Base-by-base conservation (phyloP, 2,113 vertebrate species). In the Pithys albifrons region DNA sequence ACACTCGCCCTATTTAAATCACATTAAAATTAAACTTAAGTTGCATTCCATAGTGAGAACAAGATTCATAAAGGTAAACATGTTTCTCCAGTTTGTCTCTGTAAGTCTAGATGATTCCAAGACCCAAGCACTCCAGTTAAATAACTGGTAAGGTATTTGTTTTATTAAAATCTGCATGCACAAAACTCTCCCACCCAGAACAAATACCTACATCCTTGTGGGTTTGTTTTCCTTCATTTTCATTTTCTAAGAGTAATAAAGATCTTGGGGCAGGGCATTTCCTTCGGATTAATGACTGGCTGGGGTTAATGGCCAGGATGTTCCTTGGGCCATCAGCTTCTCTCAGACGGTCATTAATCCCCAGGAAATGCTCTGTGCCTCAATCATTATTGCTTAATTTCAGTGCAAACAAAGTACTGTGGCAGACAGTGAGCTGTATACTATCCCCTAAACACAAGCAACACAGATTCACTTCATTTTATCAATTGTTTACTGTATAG, bases 401-500 rank as follows among this genome's bases (percentile, higher is more conserved):
- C 96, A 97, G 66, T 66, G 95, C 97, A 97, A 98, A 96, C 96
- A 98, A 97, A 97, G 91, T 95, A 95, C 85, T 75, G 76, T 89
- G 92, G 85, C 88, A 93, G 85, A 81, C 77, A 91, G 82, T 65
- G 23, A 46, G 69, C 76, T 93, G 76, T 82, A 86, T 94, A 94
- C 66, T 92, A 65, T 90, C 75, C 79, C 93, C 96, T 92, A 95
- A 97, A 95, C 88, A 92, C 88, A 96, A 92, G 85, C 49, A 97
- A 75, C 88, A 85, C 62, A 85, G 66, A 97, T 94, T 95, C 92
- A 84, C 85, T 70, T 71, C 93, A 87, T 84, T 91, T 97, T 97
- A 98, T 97, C 97, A 98, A 35, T 85, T 98, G 98, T 97, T 98
- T 98, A 98, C 43, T 69, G 80, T 59, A 89, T 13, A 74, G 48